phyloP scores from a whole-genome alignment of 2,888 invertebrate species.

The Erannis defoliaria region DNA sequence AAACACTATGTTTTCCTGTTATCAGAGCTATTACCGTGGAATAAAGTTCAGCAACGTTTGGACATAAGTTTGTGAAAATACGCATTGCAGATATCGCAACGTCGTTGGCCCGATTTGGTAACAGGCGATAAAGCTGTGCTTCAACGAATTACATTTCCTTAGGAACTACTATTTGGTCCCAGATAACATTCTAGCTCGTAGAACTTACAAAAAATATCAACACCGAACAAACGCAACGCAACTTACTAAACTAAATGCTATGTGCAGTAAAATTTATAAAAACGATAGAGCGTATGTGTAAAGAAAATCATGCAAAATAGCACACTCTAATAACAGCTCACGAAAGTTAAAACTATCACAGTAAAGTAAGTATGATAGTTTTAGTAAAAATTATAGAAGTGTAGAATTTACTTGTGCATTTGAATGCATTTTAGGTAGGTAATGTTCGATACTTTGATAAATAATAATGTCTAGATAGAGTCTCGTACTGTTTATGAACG shows the following conservation, averaged over 20 bases:
- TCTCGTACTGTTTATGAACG: too few relatives aligned
- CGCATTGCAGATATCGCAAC: slow-evolving; percentile 62
- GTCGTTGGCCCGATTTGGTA: slow-evolving; percentile 43
- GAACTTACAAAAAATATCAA: not conserved
- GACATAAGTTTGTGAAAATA: slow-evolving; percentile 44
- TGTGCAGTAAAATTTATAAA: too few relatives aligned
- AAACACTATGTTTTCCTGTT: slow-evolving; percentile 1
- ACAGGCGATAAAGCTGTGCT: slow-evolving; percentile 38
- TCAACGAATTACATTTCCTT: slow-evolving; percentile 37
- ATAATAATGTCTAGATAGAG: too few relatives aligned
- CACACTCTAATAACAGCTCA: too few relatives aligned
- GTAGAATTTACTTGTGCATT: too few relatives aligned
- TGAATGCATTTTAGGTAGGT: too few relatives aligned
- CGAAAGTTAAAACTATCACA: too few relatives aligned
- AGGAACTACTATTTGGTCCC: slow-evolving; percentile 29
- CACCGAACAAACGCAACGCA: not conserved
- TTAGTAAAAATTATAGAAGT: too few relatives aligned
- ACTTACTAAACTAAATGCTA: not conserved
- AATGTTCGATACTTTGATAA: too few relatives aligned
- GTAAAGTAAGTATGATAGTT: too few relatives aligned
- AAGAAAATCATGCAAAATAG: too few relatives aligned
- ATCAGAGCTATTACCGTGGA: slow-evolving; percentile 28
- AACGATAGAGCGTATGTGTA: too few relatives aligned
- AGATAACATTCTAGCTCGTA: not conserved
- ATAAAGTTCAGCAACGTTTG: slow-evolving; percentile 17